Conservation (phyloP, 1,140 invertebrate species). For the Theocolax elegans region DNA sequence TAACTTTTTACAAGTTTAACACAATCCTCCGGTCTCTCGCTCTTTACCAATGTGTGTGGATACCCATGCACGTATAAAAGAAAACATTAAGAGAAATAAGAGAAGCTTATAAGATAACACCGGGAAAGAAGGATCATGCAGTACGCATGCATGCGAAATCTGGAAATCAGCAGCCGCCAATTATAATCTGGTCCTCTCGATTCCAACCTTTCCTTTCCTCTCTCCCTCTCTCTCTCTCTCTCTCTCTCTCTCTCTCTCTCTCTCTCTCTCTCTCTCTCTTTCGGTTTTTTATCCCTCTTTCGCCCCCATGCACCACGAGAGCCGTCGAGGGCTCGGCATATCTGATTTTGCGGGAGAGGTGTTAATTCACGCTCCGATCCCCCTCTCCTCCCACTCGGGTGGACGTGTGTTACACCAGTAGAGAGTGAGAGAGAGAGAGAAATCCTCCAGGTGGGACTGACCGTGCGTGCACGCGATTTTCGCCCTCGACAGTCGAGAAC, state of each 20-base stretch:
- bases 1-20: too few relatives aligned
- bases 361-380: slow-evolving; percentile 62
- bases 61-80: too few relatives aligned
- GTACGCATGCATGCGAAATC: slow-evolving; percentile 8
- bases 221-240: slow-evolving; percentile 25
- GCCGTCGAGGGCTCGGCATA: slow-evolving; percentile 55
- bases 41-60: too few relatives aligned
- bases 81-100: not conserved
- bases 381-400: slow-evolving; percentile 34
- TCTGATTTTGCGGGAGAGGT: slow-evolving; percentile 63
- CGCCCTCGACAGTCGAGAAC: not conserved
- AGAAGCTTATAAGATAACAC: not conserved
- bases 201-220: slow-evolving; percentile 8
- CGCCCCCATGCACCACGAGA: slow-evolving; percentile 22
- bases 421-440: not conserved
- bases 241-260: slow-evolving; percentile 28
- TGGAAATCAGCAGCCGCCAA: slow-evolving; percentile 46
- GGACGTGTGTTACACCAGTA: too few relatives aligned
- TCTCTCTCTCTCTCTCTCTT: slow-evolving; percentile 31
- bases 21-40: too few relatives aligned
- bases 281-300: slow-evolving; percentile 28
- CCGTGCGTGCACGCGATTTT: slow-evolving; percentile 30
- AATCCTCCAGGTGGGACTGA: slow-evolving; percentile 6
- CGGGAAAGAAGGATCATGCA: not conserved
- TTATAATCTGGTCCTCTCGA: slow-evolving; percentile 47